Percentiles rank a stretch among this genome's conserved stretches.
Evolutionary conservation across 2,113 vertebrate species (phyloP).

Genomic region (Plestiodon gilberti): DNA sequence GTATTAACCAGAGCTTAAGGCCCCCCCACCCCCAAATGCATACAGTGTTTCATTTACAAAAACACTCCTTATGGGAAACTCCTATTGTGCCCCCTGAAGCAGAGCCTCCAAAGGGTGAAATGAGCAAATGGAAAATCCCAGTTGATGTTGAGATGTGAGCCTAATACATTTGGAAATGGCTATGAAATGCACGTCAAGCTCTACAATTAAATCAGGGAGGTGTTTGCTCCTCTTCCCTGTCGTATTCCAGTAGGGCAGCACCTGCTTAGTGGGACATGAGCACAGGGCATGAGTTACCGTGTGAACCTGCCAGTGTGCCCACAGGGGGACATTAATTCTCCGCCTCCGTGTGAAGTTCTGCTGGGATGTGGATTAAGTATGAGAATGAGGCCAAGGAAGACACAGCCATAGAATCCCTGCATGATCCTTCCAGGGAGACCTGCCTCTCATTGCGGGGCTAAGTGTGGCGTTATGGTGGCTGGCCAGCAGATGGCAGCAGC

Average conservation of each 20-base stretch:
- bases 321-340: neutral
- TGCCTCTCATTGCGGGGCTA: neutral
- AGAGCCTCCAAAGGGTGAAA: no score
- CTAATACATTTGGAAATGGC: no score
- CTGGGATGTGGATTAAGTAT: neutral
- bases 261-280: neutral
- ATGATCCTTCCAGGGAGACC: neutral
- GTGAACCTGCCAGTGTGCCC: neutral
- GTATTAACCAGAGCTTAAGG: no score
- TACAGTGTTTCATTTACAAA: no score
- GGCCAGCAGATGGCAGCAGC: slow-evolving; percentile 75
- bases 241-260: no score
- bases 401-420: neutral
- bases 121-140: no score
- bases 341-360: neutral
- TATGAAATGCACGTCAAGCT: neutral
- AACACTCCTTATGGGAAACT: no score
- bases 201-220: neutral
- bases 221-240: no score
- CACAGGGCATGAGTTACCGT: fast-evolving
- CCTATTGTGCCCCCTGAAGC: no score
- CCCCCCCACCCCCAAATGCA: no score
- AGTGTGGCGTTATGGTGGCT: neutral
- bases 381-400: neutral
- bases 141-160: no score